Conservation (phyloP, 1,140 invertebrate species). For the Lysiphlebus fabarum region DNA sequence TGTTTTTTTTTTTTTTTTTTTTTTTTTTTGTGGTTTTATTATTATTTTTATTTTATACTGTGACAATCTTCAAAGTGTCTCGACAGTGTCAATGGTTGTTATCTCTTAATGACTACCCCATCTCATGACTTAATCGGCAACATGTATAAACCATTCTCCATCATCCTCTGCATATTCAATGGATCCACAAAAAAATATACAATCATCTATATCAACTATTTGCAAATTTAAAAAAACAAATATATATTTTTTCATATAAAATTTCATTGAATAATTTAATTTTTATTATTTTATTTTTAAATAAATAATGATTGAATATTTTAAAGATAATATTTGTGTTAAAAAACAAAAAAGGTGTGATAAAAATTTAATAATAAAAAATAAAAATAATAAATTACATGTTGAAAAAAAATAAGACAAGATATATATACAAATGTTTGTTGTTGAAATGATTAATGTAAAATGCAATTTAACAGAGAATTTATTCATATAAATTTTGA, state of each 20-base stretch:
- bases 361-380: no score
- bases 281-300: no score
- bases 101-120: conserved; percentile 54
- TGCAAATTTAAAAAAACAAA: neutral
- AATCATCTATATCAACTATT: neutral
- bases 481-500: no score
- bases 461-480: conserved; percentile 26
- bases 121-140: conserved; percentile 53
- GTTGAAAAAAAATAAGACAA: neutral
- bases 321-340: no score
- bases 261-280: no score
- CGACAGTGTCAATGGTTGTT: conserved; percentile 46
- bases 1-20: neutral
- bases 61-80: conserved; percentile 37
- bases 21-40: conserved; percentile 9
- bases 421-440: conserved; percentile 21
- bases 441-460: conserved; percentile 20
- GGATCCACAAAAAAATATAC: conserved; percentile 9
- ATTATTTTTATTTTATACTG: no score
- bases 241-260: no score
- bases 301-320: no score
- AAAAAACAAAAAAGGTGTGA: no score
- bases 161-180: conserved; percentile 51
- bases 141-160: conserved; percentile 51
- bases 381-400: no score